phyloP scores from a whole-genome alignment of 2,888 invertebrate species.

The Drosophila subsilvestris region DNA sequence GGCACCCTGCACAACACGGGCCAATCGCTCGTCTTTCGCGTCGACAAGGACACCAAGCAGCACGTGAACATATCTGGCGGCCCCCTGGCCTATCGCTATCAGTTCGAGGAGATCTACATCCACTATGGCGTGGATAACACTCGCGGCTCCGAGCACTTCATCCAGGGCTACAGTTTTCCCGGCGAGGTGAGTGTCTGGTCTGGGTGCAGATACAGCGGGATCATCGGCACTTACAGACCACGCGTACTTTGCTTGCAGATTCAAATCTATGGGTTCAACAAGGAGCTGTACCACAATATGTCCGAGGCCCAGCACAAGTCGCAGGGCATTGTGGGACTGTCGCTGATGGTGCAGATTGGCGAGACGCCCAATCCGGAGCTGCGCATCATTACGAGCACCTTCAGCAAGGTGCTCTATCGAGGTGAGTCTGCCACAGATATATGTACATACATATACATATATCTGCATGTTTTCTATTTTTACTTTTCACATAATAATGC shows the following conservation, averaged over 20 bases:
- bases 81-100: constrained; percentile 97
- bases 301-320: constrained; percentile 97
- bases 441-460: neutral
- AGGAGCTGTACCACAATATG: constrained; percentile 98
- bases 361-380: constrained; percentile 94
- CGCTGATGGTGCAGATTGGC: constrained; percentile 96
- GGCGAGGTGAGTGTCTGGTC: constrained; percentile 91
- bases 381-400: constrained; percentile 93
- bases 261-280: constrained; percentile 98
- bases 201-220: neutral
- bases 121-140: constrained; percentile 96
- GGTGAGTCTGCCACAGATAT: constrained; percentile 86
- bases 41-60: constrained; percentile 95
- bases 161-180: constrained; percentile 97
- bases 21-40: constrained; percentile 95
- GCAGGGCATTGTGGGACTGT: constrained; percentile 97
- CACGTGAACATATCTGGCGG: constrained; percentile 98
- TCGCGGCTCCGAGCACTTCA: constrained; percentile 97
- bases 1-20: constrained; percentile 96
- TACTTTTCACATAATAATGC: too few species aligned
- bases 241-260: constrained; percentile 87
- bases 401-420: constrained; percentile 93
- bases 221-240: too few species aligned
- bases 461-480: too few species aligned
- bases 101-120: constrained; percentile 97